Evolutionary conservation across 1,140 invertebrate species (phyloP).

Genomic region (Campodea augens): DNA sequence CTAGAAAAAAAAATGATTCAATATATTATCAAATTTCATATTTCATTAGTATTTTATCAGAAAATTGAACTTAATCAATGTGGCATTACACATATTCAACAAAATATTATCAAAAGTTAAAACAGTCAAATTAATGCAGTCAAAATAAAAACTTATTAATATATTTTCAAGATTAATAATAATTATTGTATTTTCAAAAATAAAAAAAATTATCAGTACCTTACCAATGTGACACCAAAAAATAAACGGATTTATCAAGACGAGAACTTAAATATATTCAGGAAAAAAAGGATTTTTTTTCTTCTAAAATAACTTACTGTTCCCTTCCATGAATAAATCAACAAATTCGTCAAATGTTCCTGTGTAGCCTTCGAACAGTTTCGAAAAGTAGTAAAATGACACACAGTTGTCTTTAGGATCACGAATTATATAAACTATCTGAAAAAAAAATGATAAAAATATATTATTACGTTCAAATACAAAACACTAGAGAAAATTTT

Average conservation of each 20-base stretch:
- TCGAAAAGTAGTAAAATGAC: conserved; percentile 64
- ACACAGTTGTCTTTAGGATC: conserved; percentile 90
- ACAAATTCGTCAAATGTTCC: conserved; percentile 63
- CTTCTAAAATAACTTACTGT: conserved; percentile 21
- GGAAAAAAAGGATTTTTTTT: background rate
- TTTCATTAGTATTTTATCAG: too few relatives aligned
- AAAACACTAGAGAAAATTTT: too few relatives aligned
- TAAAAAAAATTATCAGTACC: too few relatives aligned
- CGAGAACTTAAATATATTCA: background rate
- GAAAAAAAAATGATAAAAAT: conserved; percentile 21
- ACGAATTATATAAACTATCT: conserved; percentile 75
- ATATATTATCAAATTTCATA: too few relatives aligned
- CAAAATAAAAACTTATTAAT: background rate
- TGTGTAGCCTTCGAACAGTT: conserved; percentile 42
- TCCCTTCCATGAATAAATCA: conserved; percentile 49
- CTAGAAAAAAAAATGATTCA: conserved; percentile 19
- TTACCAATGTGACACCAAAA: too few relatives aligned
- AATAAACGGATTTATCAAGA: too few relatives aligned
- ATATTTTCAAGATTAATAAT: background rate
- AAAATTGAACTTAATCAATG: too few relatives aligned
- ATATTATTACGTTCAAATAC: too few relatives aligned
- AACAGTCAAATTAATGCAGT: too few relatives aligned
- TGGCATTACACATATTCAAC: too few relatives aligned
- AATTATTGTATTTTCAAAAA: too few relatives aligned
- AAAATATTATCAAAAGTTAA: too few relatives aligned